Base-by-base conservation (phyloP, 1,140 invertebrate genomes). In the Ylistrum balloti region DNA sequence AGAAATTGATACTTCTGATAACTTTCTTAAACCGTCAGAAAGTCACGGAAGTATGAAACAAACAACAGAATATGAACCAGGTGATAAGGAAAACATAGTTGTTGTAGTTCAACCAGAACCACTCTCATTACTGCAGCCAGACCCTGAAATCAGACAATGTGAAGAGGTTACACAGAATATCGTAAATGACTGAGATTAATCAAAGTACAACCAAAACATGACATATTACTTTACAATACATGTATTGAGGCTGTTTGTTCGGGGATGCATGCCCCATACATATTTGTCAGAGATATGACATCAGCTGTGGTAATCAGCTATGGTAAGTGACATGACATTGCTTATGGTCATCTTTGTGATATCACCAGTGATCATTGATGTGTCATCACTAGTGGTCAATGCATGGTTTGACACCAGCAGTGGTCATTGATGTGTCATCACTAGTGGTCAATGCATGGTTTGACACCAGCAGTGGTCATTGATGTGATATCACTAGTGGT, bases 11-110 rank as follows among this genome's bases (percentile, higher is more conserved):
- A 74, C 0, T 3, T 74, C 56, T 9, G 22, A 74, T 28, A 74
- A 74, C 17, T 74, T 74, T 74, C 56, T 74, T 1, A 74, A 74
- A 74, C 56, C 56, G 17, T 74, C 56, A 74, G 56, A 74, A 74
- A 74, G 56, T 74, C 56, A 74, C 28, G 56, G 56, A 74, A 74
- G 56, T 28, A 74, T 74, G 56, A 74, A 74, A 74, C 56, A 74
- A n/a, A 9, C 56, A 74, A 74, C 28, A n/a, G 56, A 74, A 11
- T 11, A 28, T 9, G 56, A 74, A 74, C 56, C 56, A 28, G 56
- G 56, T 74, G 56, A 74, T 74, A 74, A 74, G 17, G 56, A 74
- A 28, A 74, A 74, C 13, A 74, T 74, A 74, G 56, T 74, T 28
- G 56, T 74, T 74, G 56, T 74, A 5, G 56, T 74, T 74, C 56